Conservation (phyloP, 2,888 invertebrate species). For the Aporophyla nigra region DNA sequence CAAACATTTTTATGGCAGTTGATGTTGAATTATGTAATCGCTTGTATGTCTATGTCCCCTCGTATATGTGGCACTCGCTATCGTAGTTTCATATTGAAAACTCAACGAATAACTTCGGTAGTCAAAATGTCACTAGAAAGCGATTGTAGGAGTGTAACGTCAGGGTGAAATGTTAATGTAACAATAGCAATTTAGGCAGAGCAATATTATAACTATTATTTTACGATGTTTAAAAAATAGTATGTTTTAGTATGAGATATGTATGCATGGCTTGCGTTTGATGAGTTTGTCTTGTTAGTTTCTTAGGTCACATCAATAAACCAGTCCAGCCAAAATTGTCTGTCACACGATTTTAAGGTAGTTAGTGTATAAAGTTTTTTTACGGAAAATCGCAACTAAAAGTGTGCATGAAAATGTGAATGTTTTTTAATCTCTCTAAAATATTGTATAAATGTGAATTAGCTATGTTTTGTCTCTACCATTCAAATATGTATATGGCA, state of each 20-base stretch:
- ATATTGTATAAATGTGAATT: conserved; percentile 29
- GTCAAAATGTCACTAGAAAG: neutral
- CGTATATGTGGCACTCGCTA: neutral
- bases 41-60: conserved; percentile 71
- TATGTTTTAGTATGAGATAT: conserved; percentile 46
- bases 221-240: conserved; percentile 47
- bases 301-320: conserved; percentile 42
- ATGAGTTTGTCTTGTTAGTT: conserved; percentile 55
- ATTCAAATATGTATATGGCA: conserved; percentile 4
- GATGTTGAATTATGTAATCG: conserved; percentile 75
- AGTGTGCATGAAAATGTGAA: conserved; percentile 40
- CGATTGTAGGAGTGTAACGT: conserved; percentile 8
- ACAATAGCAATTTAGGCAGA: conserved; percentile 68
- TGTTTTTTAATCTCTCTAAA: conserved; percentile 15
- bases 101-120: conserved; percentile 5
- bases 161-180: conserved; percentile 61
- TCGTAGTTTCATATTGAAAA: conserved; percentile 9
- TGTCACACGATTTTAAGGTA: conserved; percentile 36
- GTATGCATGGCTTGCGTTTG: conserved; percentile 65
- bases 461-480: conserved; percentile 41
- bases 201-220: conserved; percentile 69
- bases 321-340: conserved; percentile 56
- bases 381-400: conserved; percentile 40
- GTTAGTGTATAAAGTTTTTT: conserved; percentile 36
- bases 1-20: conserved; percentile 79